These are phyloP conservation scores for Thalassoma bifasciatum DNA, from an alignment of 2,113 vertebrate genomes.

Conservation along the genomic window DNA sequence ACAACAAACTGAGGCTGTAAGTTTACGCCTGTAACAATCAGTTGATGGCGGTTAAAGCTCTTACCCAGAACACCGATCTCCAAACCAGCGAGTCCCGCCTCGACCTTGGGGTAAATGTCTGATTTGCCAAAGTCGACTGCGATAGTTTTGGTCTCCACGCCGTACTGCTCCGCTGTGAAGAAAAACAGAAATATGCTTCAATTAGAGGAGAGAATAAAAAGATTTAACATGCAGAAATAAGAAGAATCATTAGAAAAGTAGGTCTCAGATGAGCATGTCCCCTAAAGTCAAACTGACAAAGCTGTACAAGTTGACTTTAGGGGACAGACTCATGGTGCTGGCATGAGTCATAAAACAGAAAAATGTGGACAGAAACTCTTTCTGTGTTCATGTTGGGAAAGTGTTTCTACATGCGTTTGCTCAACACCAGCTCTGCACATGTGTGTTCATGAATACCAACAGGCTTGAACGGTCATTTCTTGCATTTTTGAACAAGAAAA, in stretches of 20 bases:
- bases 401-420: too few relatives aligned
- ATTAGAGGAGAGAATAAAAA: background rate
- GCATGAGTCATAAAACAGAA: background rate
- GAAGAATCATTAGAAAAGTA: too few relatives aligned
- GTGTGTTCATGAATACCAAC: too few relatives aligned
- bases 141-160: conserved; percentile 91
- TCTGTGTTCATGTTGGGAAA: too few relatives aligned
- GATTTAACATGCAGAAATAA: background rate
- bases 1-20: background rate
- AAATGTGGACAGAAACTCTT: too few relatives aligned
- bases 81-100: conserved; percentile 85
- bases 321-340: background rate
- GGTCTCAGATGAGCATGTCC: too few relatives aligned
- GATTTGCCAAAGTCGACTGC: conserved; percentile 88
- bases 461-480: background rate
- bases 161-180: conserved; percentile 85
- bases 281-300: too few relatives aligned
- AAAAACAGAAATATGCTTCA: background rate
- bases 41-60: conserved; percentile 17
- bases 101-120: conserved; percentile 89
- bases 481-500: background rate
- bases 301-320: background rate
- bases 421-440: too few relatives aligned
- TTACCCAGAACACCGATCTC: conserved; percentile 94
- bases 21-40: background rate